Conservation (phyloP, 2,797 vertebrate genomes). For the Rhinatrema bivittatum region DNA sequence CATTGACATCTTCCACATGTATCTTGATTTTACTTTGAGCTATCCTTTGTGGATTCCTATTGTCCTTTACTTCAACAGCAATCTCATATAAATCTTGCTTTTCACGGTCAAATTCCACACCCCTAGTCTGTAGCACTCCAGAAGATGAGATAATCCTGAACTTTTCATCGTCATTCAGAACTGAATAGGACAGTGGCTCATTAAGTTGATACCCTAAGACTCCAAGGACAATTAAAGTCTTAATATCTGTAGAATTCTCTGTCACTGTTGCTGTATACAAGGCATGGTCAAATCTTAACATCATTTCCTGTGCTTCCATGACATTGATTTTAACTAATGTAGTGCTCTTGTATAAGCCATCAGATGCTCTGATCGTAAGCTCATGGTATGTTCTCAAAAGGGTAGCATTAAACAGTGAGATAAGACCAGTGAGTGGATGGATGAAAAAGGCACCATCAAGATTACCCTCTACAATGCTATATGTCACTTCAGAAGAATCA, state of each 20-base stretch:
- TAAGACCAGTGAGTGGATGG: constrained; percentile 62
- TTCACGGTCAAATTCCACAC: constrained; percentile 80
- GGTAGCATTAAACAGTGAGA: constrained; percentile 64
- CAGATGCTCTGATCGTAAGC: constrained; percentile 70
- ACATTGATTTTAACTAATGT: constrained; percentile 68
- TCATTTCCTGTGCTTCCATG: constrained; percentile 48
- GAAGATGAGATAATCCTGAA: constrained; percentile 73
- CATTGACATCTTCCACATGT: constrained; percentile 83
- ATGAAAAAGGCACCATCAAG: constrained; percentile 63
- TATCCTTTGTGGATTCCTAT: constrained; percentile 65
- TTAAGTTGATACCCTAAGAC: constrained; percentile 71
- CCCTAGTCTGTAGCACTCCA: constrained; percentile 80
- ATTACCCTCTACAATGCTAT: constrained; percentile 75
- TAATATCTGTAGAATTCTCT: constrained; percentile 67
- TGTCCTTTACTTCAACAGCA: constrained; percentile 77
- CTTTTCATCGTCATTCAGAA: constrained; percentile 72
- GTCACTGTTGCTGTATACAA: constrained; percentile 57
- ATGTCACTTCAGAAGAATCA: constrained; percentile 79
- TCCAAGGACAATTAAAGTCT: constrained; percentile 65
- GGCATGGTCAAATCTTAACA: constrained; percentile 67
- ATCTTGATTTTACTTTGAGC: constrained; percentile 75
- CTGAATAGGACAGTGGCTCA: constrained; percentile 74
- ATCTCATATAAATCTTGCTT: constrained; percentile 65
- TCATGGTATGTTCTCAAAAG: constrained; percentile 55
- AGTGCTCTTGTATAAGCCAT: constrained; percentile 74